Conservation (phyloP, 1,140 invertebrate species). For the Calycopis cecrops region DNA sequence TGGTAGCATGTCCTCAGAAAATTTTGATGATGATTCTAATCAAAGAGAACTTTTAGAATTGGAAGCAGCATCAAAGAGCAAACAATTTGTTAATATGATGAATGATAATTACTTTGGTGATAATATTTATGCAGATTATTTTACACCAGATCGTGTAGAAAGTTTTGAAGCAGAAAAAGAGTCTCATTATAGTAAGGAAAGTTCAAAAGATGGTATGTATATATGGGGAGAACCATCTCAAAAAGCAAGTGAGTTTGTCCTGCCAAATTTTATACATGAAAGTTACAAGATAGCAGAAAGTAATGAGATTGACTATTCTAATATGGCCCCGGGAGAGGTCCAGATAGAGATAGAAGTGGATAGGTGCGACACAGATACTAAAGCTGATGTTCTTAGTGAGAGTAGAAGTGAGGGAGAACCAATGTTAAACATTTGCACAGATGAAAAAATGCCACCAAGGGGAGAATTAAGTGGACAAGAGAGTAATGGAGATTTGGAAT, state of each 20-base stretch:
- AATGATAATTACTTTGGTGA: slow-evolving; percentile 69
- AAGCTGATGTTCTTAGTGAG: slow-evolving; percentile 72
- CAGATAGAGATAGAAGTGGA: slow-evolving; percentile 35
- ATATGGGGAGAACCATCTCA: slow-evolving; percentile 62
- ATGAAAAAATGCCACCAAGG: slow-evolving; percentile 88
- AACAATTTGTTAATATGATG: slow-evolving; percentile 66
- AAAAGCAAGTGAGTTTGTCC: slow-evolving; percentile 61
- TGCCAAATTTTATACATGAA: slow-evolving; percentile 67
- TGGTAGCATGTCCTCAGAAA: slow-evolving; percentile 46
- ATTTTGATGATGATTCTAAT: slow-evolving; percentile 55
- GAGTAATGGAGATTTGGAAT: slow-evolving; percentile 84
- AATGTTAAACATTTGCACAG: slow-evolving; percentile 84
- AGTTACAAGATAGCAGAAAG: slow-evolving; percentile 63
- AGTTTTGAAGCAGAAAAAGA: slow-evolving; percentile 61
- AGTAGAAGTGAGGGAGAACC: slow-evolving; percentile 77
- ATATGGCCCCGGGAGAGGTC: slow-evolving; percentile 33
- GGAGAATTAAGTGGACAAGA: slow-evolving; percentile 89
- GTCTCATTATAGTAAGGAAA: slow-evolving; percentile 39
- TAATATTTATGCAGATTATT: slow-evolving; percentile 66
- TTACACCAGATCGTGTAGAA: slow-evolving; percentile 63
- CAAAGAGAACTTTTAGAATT: slow-evolving; percentile 54
- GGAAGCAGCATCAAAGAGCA: slow-evolving; percentile 57
- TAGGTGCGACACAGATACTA: slow-evolving; percentile 52
- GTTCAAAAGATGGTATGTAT: slow-evolving; percentile 50
- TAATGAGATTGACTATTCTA: slow-evolving; percentile 48